Base-by-base conservation (phyloP, 2,888 invertebrate genomes). In the Oxyteleia sp. region DNA sequence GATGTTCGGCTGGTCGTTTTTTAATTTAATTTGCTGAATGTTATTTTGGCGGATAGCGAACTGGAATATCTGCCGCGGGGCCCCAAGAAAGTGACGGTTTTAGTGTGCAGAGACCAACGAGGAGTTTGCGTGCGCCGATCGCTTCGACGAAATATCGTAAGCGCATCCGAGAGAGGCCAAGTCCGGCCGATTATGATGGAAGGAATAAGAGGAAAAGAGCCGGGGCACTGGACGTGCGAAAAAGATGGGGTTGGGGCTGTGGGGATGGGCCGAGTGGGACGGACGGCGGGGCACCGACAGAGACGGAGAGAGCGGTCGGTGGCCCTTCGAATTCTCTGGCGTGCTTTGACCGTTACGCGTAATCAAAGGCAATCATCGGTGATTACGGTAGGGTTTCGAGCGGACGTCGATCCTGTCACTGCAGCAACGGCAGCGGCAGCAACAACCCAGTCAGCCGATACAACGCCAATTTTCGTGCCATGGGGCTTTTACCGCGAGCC, bases 301-400 rank as follows among this genome's bases (percentile, higher is more conserved):
- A 63, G 61, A 16, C 51, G 38, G n/a, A n/a, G 45, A 57, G 59
- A 66, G 69, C 83, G 85, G 86, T 78, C 85, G 78, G 83, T 81
- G 78, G 87, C 87, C 84, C 87, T 86, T 87, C 88, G 89, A 88
- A 90, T 91, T 90, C 90, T 91, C 88, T 88, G 86, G 87, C 89
- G 87, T 90, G 89, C 90, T 89, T 90, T 89, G 90, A 90, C 90
- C 91, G 91, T 90, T 90, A 88, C 79, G 85, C 89, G 90, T 89
- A 91, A 92, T 91, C 91, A 91, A 91, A 90, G 90, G 91, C 91
- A 92, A 92, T 92, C 91, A 91, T 90, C 90, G 89, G 89, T 90
- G 91, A 91, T 91, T 91, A 91, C 88, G 88, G 87, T 75, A 78
- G 85, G 83, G 85, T 88, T 87, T 88, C 85, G 86, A 87, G 86